Conservation (phyloP, 2,797 vertebrate genomes). For the Halcyon smyrnensis region DNA sequence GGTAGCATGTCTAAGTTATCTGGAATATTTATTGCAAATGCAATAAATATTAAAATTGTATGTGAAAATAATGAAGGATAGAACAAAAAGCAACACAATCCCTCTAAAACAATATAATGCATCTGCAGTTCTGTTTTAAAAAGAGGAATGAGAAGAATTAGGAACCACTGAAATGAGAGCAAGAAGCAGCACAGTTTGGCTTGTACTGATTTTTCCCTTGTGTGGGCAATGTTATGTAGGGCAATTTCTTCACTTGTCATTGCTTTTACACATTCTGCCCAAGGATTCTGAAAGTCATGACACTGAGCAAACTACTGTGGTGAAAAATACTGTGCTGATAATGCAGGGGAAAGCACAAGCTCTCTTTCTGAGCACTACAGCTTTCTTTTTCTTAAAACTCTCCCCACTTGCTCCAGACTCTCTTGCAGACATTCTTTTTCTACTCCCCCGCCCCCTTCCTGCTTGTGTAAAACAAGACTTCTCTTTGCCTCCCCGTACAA, state of each 20-base stretch:
- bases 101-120: not conserved
- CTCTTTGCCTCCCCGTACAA: slow-evolving; percentile 54
- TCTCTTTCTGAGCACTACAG: not conserved
- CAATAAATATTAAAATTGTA: not conserved
- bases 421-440: slow-evolving; percentile 37
- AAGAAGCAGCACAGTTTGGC: not conserved
- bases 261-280: slow-evolving; percentile 1
- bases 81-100: not conserved
- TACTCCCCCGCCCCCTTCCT: slow-evolving; percentile 26
- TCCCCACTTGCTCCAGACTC: not conserved
- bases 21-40: not conserved
- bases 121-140: not conserved
- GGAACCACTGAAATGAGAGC: not conserved
- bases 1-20: not conserved
- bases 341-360: not conserved
- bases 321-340: not conserved
- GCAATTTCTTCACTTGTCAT: slow-evolving; percentile 52
- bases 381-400: not conserved
- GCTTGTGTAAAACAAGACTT: slow-evolving; percentile 27
- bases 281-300: not conserved
- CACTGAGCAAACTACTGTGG: not conserved
- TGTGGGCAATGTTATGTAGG: not conserved
- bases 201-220: slow-evolving; percentile 10
- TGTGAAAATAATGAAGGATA: not conserved
- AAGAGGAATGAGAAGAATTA: not conserved